Evolutionary conservation across 2,113 vertebrate genomes (phyloP), one percentile per base, ranked within the genome.

Genomic region (Pyxicephalus adspersus): DNA sequence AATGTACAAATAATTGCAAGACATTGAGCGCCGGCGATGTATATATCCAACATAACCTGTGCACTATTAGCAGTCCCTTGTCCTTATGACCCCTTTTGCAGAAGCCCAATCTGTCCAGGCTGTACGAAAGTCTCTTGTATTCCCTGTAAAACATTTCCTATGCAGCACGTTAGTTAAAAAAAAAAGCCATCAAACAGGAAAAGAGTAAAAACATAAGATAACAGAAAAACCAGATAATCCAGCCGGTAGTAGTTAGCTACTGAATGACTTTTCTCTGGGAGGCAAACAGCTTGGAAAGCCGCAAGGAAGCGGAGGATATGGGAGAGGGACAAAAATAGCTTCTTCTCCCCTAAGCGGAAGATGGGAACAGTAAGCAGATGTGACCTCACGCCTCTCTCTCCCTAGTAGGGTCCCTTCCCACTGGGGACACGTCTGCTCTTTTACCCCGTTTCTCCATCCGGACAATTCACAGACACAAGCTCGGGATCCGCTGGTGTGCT

Each of bases 371-470:
- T 72, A 61, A 71, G 45, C 78, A 80, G 78, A 80, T 80, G 78
- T 80, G 78, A 80, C 78, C 78, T 80, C 63, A 71, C 28, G 58
- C 57, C 67, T 80, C 45, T 61, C 31, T 34, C 67, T 80, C 26
- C 55, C 57, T 63, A 63, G 78, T 38, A 64, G 29, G 67, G 57
- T 72, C 78, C 67, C 78, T 80, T 80, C 68, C 67, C 67, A 70
- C 78, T 54, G 58, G 67, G 67, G 78, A 80, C 31, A 23, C 52
- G 78, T 80, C 78, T 80, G 78, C 67, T 80, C 78, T 72, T 72
- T 72, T 72, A 72, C 78, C 78, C 75, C 66, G 65, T 80, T 80
- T 67, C 78, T 80, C 64, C 26, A 72, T 80, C 78, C 58, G 78
- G 78, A 80, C 57, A 72, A 72, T 80, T 80, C 67, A 80, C 78